Base-by-base conservation (phyloP, 2,113 vertebrate genomes). In the Tragelaphus imberbis region DNA sequence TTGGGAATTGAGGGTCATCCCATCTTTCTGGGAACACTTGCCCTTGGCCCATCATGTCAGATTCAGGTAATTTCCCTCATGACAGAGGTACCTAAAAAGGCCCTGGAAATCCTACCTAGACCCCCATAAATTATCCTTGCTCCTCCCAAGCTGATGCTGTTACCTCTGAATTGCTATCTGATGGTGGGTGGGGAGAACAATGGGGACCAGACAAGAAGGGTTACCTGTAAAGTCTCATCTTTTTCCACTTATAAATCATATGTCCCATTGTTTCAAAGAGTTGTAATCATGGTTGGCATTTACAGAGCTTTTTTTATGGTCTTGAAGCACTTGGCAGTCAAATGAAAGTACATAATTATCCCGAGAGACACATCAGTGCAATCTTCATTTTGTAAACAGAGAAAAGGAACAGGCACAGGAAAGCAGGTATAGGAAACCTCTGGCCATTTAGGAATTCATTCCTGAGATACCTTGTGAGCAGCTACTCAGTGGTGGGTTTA, bases 251-350 rank as follows among this genome's bases (percentile, higher is more conserved):
- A 19, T 88, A 92, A 98, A 94, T 87, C 55, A 47, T 53, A 58
- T 7, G 87, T 21, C 25, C 94, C 94, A 96, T 98, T 97, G 89
- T 98, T 97, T 95, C 84, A 91, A 97, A 97, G 68, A 68, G 13
- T 23, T 92, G 21, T 97, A 95, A 98, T 97, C 95, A 96, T 61
- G 33, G 86, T 68, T 96, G 94, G 93, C 95, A 95, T 94, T 95
- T 96, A 94, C n/a, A 89, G 89, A 75, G 47, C 4, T 14, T 88
- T 93, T 47, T 96, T 97, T 96, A 97, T 90, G 88, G 58, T 82
- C 94, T 88, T 30, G 55, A 94, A 88, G 71, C 85, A 81, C 44
- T 96, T 97, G 92, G 82, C 71, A 94, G 81, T 88, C 97, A 85
- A 47, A 68, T 16, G 28, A 82, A 97, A 97, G 71, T 92, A 56